These are phyloP conservation scores for Platyura marginata DNA, from an alignment of 1,140 invertebrate genomes.

Conservation along the genomic window DNA sequence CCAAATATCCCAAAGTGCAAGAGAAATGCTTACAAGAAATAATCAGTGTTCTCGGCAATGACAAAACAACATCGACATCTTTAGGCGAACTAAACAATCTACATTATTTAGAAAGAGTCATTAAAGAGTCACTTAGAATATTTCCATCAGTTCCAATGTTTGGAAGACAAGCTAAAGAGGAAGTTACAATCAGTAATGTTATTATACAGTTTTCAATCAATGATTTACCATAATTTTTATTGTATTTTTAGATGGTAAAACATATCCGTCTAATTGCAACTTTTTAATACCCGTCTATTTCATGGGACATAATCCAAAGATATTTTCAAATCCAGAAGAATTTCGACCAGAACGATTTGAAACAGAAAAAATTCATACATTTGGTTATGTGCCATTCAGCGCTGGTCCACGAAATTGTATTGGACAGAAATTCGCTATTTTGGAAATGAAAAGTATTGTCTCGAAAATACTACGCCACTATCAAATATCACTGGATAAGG, in stretches of 20 bases:
- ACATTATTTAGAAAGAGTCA: conserved; percentile 38
- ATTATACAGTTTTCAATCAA: not conserved
- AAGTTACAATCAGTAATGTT: conserved; percentile 23
- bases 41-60: conserved; percentile 22
- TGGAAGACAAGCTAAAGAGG: conserved; percentile 31
- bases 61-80: conserved; percentile 22
- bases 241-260: not conserved
- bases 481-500: conserved; percentile 22
- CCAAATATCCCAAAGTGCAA: conserved; percentile 34
- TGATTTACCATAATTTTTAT: not conserved
- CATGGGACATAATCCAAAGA: not conserved
- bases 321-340: conserved; percentile 2
- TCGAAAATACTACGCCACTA: conserved; percentile 46
- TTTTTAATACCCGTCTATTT: not conserved
- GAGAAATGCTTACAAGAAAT: conserved; percentile 38
- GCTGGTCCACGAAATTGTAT: conserved; percentile 39
- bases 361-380: conserved; percentile 19
- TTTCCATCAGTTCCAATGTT: conserved; percentile 44
- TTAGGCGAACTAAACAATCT: conserved; percentile 32
- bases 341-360: conserved; percentile 47
- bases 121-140: conserved; percentile 39
- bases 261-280: not conserved
- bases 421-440: conserved; percentile 62
- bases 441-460: conserved; percentile 54
- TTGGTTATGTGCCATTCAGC: conserved; percentile 34